These are phyloP conservation scores for Pleuronectes platessa DNA, from an alignment of 2,113 vertebrate species.

Conservation along the genomic window DNA sequence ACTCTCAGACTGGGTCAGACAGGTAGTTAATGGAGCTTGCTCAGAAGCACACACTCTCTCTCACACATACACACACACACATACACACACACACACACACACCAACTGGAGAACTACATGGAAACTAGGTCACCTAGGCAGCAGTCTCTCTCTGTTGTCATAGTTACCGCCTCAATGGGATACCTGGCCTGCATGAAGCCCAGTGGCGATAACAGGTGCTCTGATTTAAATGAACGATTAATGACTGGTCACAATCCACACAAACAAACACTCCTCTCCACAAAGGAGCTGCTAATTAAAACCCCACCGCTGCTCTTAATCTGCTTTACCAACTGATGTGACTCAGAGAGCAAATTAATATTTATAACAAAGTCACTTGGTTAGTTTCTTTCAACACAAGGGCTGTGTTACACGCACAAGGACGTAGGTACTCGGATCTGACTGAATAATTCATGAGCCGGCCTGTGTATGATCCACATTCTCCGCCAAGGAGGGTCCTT, in stretches of 20 bases:
- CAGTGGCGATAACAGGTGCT: constrained; percentile 71
- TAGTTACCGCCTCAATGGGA: constrained; percentile 78
- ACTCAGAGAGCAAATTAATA: constrained; percentile 49
- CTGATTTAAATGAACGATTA: constrained; percentile 78
- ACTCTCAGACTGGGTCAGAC: constrained; percentile 73
- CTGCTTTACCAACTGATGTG: neutral
- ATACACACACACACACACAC: constrained; percentile 22
- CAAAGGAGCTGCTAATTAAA: neutral
- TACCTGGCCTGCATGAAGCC: constrained; percentile 63
- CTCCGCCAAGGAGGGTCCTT: constrained; percentile 2
- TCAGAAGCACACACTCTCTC: neutral
- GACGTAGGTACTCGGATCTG: constrained; percentile 36
- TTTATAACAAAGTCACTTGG: constrained; percentile 30
- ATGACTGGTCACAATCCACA: constrained; percentile 67
- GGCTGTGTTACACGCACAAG: constrained; percentile 21
- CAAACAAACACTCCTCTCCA: neutral
- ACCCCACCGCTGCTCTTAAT: neutral
- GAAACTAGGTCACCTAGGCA: constrained; percentile 78
- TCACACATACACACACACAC: constrained; percentile 6
- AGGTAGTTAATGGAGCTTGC: constrained; percentile 69
- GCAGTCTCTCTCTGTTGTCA: constrained; percentile 76
- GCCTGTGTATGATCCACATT: constrained; percentile 32
- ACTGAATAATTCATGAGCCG: constrained; percentile 46
- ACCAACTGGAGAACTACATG: constrained; percentile 50
- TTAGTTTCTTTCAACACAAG: constrained; percentile 19